Base-by-base conservation (phyloP, 2,113 vertebrate species). In the Leucosticte australis region DNA sequence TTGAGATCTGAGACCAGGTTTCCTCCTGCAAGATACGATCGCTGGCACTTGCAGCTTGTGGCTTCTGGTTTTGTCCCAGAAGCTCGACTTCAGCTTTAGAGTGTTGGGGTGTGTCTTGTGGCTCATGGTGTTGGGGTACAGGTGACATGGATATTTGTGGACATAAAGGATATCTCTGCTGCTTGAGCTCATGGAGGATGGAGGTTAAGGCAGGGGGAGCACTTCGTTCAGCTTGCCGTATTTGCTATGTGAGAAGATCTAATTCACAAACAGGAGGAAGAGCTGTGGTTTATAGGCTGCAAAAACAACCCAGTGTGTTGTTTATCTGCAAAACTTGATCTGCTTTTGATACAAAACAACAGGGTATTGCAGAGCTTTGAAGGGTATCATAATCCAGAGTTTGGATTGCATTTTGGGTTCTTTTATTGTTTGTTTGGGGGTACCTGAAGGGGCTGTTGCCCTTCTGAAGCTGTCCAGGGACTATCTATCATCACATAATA, bases 281-380 rank as follows among this genome's bases (percentile, higher is more conserved):
- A 77, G 20, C 87, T 94, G 89, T 89, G 80, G 80, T 73, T 92
- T 92, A 39, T 6, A 33, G 67, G 59, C 69, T 81, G 17, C n/a
- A 65, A 50, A 87, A 80, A 3, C 50, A 79, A 44, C 22, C 20
- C 31, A 28, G n/a, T 27, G 4, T 60, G 57, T 2, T 90, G 41
- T 80, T 92, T 65, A 50, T 39, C 87, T 82, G 64, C 59, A 39
- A 59, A 42, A 49, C 21, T 56, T n/a, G 69, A 68, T 75, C 33
- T 41, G 20, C 20, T 73, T 74, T 74, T 57, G 49, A 13, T 64
- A 33, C 13, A 30, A 6, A 52, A 39, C 53, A 63, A 39, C 21
- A 35, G 71, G 3, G 24, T 76, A 33, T 39, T 70, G 41, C 33
- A 55, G 63, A 74, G 30, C 41, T 83, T 59, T 57, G 30, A 53